Conservation (phyloP, 2,113 vertebrate species). For the Catharus bicknelli region DNA sequence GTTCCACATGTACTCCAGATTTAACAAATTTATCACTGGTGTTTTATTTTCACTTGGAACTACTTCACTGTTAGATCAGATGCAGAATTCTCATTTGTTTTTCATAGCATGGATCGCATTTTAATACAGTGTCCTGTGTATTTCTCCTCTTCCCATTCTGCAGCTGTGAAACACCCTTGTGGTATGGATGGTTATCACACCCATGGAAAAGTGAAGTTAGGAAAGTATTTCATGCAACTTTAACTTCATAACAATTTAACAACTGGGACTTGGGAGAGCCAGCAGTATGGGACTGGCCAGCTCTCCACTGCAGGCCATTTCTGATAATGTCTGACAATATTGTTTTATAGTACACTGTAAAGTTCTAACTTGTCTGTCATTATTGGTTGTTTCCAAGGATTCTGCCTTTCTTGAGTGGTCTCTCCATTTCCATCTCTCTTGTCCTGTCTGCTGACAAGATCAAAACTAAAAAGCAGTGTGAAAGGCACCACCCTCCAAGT, state of each 20-base stretch:
- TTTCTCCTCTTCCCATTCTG: not conserved
- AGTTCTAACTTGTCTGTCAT: not conserved
- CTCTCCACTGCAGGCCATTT: not conserved
- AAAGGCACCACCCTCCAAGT: not conserved
- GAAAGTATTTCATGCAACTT: slow-evolving; percentile 23
- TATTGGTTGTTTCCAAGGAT: not conserved
- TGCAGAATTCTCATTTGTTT: slow-evolving; percentile 33
- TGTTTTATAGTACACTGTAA: not conserved
- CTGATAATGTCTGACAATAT: not conserved
- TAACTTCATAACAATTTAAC: not conserved
- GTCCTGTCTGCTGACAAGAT: not conserved
- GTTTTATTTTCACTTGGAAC: slow-evolving; percentile 49
- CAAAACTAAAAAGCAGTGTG: not conserved
- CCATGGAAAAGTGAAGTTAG: slow-evolving; percentile 12
- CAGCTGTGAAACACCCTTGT: slow-evolving; percentile 34
- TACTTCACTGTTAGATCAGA: slow-evolving; percentile 1
- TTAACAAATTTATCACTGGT: slow-evolving; percentile 42
- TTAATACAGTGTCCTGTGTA: not conserved
- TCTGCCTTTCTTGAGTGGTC: not conserved
- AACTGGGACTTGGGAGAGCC: not conserved
- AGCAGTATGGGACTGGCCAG: not conserved
- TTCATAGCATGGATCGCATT: slow-evolving; percentile 13
- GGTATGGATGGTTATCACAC: not conserved
- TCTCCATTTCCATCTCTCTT: not conserved
- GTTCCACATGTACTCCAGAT: slow-evolving; percentile 53